Conservation (phyloP, 2,888 invertebrate genomes). For the Euzetes globulus region DNA sequence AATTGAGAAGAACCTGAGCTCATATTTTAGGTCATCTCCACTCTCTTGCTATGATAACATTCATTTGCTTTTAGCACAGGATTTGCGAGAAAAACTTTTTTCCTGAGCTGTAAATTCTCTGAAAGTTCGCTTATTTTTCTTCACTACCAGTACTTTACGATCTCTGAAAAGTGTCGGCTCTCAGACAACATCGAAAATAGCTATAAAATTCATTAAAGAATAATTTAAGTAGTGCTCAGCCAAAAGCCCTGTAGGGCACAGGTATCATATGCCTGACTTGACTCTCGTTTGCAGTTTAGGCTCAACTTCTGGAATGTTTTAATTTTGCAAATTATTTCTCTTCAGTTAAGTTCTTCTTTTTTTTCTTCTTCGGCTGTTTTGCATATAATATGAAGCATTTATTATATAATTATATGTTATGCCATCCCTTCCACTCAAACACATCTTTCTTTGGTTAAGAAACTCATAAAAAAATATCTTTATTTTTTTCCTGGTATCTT, state of each 20-base stretch:
- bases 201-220: constrained; percentile 8
- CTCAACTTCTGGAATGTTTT: background rate
- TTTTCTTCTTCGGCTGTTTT: background rate
- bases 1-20: too few relatives aligned
- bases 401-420: constrained; percentile 4
- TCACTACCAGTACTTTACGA: constrained; percentile 1
- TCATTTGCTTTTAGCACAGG: too few relatives aligned
- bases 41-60: too few relatives aligned
- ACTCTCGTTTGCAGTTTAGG: background rate
- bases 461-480: too few relatives aligned
- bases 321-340: background rate
- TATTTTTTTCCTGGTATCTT: too few relatives aligned
- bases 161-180: constrained; percentile 1
- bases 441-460: too few relatives aligned
- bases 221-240: background rate
- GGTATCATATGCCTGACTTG: background rate
- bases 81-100: too few relatives aligned
- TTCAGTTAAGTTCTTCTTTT: too few relatives aligned
- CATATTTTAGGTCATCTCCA: too few relatives aligned
- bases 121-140: too few relatives aligned
- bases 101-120: too few relatives aligned
- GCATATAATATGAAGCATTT: constrained; percentile 4
- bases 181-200: background rate
- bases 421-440: too few relatives aligned
- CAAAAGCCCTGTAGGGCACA: background rate